These are phyloP conservation scores for Dicrurus megarhynchus DNA, from an alignment of 2,113 vertebrate species.

Conservation along the genomic window DNA sequence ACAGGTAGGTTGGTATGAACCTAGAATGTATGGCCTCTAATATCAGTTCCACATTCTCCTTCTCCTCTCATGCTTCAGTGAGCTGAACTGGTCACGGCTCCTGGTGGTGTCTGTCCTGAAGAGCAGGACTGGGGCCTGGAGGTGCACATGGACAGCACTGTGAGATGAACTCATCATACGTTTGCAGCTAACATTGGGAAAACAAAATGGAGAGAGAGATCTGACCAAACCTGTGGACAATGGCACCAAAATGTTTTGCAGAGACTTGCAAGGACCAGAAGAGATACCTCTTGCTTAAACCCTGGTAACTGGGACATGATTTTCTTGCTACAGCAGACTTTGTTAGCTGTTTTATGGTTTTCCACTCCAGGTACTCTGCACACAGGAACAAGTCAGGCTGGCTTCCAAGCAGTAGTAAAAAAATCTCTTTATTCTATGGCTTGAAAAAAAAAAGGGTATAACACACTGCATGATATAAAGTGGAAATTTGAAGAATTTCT, in stretches of 20 bases:
- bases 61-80: rapidly evolving
- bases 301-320: background rate
- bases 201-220: background rate
- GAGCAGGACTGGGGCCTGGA: background rate
- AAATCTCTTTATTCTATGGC: background rate
- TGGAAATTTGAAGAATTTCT: background rate
- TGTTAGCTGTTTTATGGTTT: background rate
- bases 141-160: background rate
- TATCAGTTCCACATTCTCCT: background rate
- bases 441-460: background rate
- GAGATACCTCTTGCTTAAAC: background rate
- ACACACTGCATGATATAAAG: background rate
- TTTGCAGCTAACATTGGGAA: background rate
- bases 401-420: background rate
- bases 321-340: background rate
- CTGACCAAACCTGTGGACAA: background rate
- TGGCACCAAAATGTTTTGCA: background rate
- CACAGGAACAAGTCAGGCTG: background rate
- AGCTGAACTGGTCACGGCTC: background rate
- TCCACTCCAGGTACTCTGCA: background rate
- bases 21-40: background rate
- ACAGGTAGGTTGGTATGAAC: background rate
- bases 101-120: background rate
- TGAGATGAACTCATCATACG: background rate
- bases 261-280: background rate